Evolutionary conservation across 2,113 vertebrate species (phyloP).

Genomic region (Callochromis pleurospilus): DNA sequence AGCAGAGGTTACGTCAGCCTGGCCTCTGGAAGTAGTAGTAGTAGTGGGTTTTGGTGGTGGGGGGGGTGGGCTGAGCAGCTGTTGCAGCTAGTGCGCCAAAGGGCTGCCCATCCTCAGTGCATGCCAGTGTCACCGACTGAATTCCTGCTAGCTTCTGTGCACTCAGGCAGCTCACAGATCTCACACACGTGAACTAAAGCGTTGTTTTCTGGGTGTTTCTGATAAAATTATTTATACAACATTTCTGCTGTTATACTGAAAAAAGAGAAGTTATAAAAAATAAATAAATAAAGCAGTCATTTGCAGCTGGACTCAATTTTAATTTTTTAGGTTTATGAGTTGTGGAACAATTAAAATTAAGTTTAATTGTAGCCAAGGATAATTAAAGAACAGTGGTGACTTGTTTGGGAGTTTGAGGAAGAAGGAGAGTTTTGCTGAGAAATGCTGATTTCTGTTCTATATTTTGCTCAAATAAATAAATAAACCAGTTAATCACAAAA

Average conservation of each 20-base stretch:
- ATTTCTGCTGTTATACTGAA: not conserved
- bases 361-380: not conserved
- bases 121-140: not conserved
- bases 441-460: not conserved
- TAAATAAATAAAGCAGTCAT: not conserved
- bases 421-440: not conserved
- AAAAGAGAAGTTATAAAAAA: not conserved
- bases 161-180: not conserved
- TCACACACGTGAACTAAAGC: not conserved
- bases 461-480: not conserved
- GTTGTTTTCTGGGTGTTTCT: not conserved
- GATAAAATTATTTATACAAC: not conserved
- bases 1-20: conserved; percentile 49
- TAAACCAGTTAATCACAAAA: not conserved
- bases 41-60: not conserved
- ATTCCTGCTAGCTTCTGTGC: not conserved
- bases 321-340: not conserved
- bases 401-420: not conserved
- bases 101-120: conserved; percentile 15
- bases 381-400: not conserved
- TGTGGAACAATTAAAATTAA: not conserved
- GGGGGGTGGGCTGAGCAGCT: conserved; percentile 47
- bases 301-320: not conserved
- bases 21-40: conserved; percentile 37
- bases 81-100: conserved; percentile 53